phyloP scores from a whole-genome alignment of 2,113 vertebrate genomes.

The human region DNA sequence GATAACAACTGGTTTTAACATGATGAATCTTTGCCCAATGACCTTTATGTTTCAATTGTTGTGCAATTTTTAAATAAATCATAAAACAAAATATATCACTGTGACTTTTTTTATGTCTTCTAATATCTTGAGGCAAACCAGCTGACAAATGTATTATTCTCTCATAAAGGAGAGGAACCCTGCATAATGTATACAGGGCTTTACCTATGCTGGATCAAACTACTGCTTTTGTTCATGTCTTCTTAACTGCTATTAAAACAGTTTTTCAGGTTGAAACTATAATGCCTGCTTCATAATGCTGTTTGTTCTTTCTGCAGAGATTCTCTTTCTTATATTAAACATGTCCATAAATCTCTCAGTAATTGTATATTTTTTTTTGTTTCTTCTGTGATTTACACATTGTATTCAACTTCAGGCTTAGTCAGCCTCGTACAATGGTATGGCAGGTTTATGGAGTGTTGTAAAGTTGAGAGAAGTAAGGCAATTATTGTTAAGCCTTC shows the following conservation, averaged over 20 bases:
- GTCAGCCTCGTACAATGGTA: background rate
- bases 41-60: conserved; percentile 26
- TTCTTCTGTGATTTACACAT: background rate
- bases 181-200: background rate
- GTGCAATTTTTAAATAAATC: conserved; percentile 17
- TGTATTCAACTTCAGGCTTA: conserved; percentile 10
- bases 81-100: conserved; percentile 47
- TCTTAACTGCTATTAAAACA: background rate
- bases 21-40: conserved; percentile 3
- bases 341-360: conserved; percentile 46
- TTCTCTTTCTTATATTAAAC: conserved; percentile 16
- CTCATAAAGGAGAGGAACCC: background rate
- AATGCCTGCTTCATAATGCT: background rate
- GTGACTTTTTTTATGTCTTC: conserved; percentile 16
- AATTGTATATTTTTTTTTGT: conserved; percentile 49
- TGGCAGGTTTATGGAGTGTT: conserved; percentile 49
- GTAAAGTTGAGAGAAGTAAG: conserved; percentile 47
- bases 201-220: background rate
- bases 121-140: conserved; percentile 11
- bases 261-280: background rate
- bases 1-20: conserved; percentile 43
- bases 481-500: conserved; percentile 42
- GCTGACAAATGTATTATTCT: conserved; percentile 40
- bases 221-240: background rate
- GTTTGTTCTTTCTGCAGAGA: conserved; percentile 38